Conservation (phyloP, 53 echinoderm and acorn worm species). For the Echinometra lucunter region DNA sequence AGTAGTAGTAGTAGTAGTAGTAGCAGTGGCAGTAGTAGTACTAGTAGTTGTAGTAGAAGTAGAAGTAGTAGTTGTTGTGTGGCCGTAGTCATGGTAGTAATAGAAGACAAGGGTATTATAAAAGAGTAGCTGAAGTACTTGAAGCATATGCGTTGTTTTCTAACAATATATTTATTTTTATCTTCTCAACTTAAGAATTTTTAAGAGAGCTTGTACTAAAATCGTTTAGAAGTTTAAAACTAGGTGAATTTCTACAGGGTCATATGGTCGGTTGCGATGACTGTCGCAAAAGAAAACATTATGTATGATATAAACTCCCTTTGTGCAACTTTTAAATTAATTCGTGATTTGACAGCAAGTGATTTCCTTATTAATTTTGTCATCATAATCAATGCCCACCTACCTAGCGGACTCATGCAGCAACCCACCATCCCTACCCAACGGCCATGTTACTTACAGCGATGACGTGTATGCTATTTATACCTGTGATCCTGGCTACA, state of each 20-base stretch:
- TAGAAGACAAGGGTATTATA: background rate
- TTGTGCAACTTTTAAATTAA: background rate
- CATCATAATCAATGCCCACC: background rate
- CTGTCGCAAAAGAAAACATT: too few relatives aligned
- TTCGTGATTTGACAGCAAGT: background rate
- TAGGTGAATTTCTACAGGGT: too few relatives aligned
- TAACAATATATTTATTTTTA: background rate
- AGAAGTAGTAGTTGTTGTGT: background rate
- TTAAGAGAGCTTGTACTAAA: too few relatives aligned
- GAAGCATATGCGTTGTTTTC: background rate
- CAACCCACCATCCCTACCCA: background rate
- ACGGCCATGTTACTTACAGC: background rate
- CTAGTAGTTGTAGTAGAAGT: background rate
- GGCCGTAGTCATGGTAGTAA: background rate
- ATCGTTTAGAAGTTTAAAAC: too few relatives aligned
- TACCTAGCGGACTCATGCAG: background rate
- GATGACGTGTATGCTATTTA: constrained; percentile 1
- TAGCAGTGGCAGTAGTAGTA: background rate
- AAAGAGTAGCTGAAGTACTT: background rate
- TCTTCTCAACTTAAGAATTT: too few relatives aligned
- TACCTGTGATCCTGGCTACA: background rate
- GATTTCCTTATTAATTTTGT: background rate
- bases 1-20: background rate
- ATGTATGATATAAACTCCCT: too few relatives aligned
- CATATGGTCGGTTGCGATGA: too few relatives aligned